Conservation (phyloP, 2,888 invertebrate genomes). For the Parnassius apollo region DNA sequence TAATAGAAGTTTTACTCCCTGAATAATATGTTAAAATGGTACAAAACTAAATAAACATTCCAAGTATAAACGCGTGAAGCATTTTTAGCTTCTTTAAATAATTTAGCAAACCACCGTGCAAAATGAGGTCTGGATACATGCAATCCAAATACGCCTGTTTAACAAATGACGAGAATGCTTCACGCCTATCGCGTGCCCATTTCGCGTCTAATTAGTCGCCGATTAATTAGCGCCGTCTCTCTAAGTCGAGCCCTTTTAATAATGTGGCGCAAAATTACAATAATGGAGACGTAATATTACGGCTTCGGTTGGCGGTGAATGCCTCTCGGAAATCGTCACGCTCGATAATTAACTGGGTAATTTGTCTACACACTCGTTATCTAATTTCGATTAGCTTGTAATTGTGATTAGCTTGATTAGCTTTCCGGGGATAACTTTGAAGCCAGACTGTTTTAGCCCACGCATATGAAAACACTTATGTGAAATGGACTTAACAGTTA, state of each 20-base stretch:
- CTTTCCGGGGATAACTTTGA: background rate
- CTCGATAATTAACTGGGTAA: slow-evolving; percentile 14
- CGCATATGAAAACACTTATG: too few species aligned
- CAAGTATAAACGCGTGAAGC: too few species aligned
- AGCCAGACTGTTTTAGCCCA: too few species aligned
- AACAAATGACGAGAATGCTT: slow-evolving; percentile 22
- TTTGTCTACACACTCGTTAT: slow-evolving; percentile 6
- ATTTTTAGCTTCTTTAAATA: background rate
- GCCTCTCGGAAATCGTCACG: slow-evolving; percentile 1
- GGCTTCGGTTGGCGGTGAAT: background rate
- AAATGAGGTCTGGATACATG: slow-evolving; percentile 14
- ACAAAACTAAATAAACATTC: too few species aligned
- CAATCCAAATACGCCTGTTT: slow-evolving; percentile 11
- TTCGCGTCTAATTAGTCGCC: slow-evolving; percentile 26
- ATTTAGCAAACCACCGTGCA: slow-evolving; percentile 4
- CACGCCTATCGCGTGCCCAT: slow-evolving; percentile 21
- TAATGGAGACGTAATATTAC: slow-evolving; percentile 19
- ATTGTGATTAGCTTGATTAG: too few species aligned
- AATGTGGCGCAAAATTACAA: slow-evolving; percentile 24
- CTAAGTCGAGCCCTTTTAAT: slow-evolving; percentile 22
- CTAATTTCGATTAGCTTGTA: slow-evolving; percentile 3
- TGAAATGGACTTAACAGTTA: too few species aligned
- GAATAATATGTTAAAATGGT: too few species aligned
- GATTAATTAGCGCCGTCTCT: slow-evolving; percentile 24
- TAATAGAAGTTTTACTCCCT: too few species aligned